Base-by-base conservation (phyloP, 2,888 invertebrate species). In the Phragmatobia fuliginosa region DNA sequence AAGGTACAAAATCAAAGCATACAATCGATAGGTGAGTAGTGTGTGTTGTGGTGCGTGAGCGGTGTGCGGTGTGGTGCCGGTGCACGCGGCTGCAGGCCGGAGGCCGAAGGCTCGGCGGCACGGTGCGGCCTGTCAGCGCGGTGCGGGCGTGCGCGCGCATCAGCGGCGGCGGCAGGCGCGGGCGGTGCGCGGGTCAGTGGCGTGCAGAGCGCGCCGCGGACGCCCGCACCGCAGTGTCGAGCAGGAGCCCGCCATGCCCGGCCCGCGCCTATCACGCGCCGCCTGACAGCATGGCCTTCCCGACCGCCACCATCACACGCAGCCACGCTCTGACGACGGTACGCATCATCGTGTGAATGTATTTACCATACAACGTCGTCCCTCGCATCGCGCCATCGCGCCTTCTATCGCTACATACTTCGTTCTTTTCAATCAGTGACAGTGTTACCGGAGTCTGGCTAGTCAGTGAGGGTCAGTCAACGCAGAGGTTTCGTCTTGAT, bases 321-420 rank as follows among this genome's bases (percentile, higher is more conserved):
- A 94, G 94, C 94, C 94, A 94, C 94, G 94, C 94, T 94, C 94
- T 94, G 94, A 94, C 94, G 92, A 95, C 94, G 94, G 94, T 95
- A 95, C 91, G 94, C 89, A 88, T 88, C 90, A 76, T 71, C 68
- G 76, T 80, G 83, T 79, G 77, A 74, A 75, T 72, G 78, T 66
- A 76, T 66, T 76, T 68, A 74, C 72, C 70, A 76, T 75, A 78
- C 74, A 78, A 67, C 76, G 71, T 71, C 74, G 75, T 72, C 77
- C 59, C 77, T 77, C 71, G 74, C 75, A 78, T 75, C 78, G 77
- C 76, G 75, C 82, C 70, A 75, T 76, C 76, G 74, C 74, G 77
- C 81, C 77, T 77, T 78, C 77, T 79, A 45, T 21, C 41, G 58
- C 77, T 72, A 74, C 80, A 75, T 76, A 78, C 76, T 75, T 76